phyloP scores from a whole-genome alignment of 2,797 vertebrate genomes.

The Anguilla marmorata region DNA sequence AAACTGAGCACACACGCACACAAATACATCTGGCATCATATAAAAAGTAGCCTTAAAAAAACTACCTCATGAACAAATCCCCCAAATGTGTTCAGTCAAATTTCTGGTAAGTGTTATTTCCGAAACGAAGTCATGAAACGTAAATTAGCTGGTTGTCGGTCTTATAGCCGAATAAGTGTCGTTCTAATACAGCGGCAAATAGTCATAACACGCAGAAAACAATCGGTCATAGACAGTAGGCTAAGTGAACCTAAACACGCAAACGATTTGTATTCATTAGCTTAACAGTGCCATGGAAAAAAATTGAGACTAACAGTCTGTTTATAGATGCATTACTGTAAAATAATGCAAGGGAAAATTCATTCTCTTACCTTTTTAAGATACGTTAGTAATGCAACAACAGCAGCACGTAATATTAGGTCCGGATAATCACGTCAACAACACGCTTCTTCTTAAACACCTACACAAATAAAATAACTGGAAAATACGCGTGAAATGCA shows the following conservation, averaged over 20 bases:
- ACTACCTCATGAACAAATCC: too few relatives aligned
- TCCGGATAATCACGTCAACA: not conserved
- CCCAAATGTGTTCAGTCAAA: too few relatives aligned
- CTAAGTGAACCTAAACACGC: not conserved
- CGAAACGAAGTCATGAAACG: not conserved
- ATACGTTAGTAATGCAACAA: not conserved
- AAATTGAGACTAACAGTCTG: not conserved
- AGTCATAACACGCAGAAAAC: not conserved
- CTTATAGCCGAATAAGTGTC: not conserved
- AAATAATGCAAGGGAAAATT: not conserved
- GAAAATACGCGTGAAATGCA: not conserved
- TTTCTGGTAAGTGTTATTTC: not conserved
- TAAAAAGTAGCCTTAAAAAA: too few relatives aligned
- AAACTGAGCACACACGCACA: not conserved
- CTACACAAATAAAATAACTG: not conserved
- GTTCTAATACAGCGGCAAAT: not conserved
- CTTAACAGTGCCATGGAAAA: not conserved
- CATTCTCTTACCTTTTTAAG: conserved; percentile 16
- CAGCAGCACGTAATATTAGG: not conserved
- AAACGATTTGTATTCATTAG: not conserved
- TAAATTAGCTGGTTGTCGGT: not conserved
- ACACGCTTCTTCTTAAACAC: not conserved
- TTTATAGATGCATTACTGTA: not conserved
- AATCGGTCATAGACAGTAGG: not conserved
- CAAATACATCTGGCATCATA: too few relatives aligned